Conservation (phyloP, 2,113 vertebrate genomes). For the Albula goreensis region DNA sequence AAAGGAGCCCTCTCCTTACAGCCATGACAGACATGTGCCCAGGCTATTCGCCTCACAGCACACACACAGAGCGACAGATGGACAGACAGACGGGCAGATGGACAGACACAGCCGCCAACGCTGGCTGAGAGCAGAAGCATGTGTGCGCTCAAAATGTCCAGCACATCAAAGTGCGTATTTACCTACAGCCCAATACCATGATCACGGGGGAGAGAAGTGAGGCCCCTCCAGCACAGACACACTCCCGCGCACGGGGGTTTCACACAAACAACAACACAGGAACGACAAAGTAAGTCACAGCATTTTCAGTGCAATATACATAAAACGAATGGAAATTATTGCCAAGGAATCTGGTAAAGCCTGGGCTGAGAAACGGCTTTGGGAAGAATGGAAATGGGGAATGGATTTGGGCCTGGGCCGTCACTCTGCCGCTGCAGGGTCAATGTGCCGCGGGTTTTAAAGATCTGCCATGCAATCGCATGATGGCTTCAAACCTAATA, state of each 20-base stretch:
- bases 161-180: not conserved
- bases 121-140: not conserved
- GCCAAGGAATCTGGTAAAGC: not conserved
- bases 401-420: too few relatives aligned
- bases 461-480: not conserved
- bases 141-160: not conserved
- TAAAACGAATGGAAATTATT: not conserved
- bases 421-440: not conserved
- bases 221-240: not conserved
- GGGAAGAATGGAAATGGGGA: not conserved
- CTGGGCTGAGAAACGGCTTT: not conserved
- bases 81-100: not conserved
- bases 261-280: slow-evolving; percentile 32
- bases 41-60: not conserved
- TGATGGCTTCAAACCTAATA: not conserved
- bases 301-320: slow-evolving; percentile 6
- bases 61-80: not conserved
- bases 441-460: not conserved
- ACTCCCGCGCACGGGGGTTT: slow-evolving; percentile 57
- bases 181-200: not conserved
- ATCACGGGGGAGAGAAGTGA: not conserved
- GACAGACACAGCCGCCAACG: not conserved
- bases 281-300: not conserved
- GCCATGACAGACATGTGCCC: not conserved
- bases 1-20: not conserved